These are phyloP conservation scores for Lanius ludovicianus DNA, from an alignment of 2,113 vertebrate species.

Conservation along the genomic window DNA sequence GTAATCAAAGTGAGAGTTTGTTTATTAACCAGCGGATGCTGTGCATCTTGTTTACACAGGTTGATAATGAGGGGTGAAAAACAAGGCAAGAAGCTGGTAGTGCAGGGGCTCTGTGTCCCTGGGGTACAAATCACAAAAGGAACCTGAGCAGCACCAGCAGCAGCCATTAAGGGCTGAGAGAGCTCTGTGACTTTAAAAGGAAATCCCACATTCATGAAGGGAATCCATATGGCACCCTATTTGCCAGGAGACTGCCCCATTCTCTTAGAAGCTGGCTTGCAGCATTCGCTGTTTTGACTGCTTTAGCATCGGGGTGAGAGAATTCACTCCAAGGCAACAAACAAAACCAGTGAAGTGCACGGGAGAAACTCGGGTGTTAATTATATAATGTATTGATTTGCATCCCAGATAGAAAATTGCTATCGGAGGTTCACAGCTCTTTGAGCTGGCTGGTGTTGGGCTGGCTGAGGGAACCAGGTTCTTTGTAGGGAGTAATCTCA, in stretches of 20 bases:
- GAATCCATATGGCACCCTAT: conserved; percentile 7
- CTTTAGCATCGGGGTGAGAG: conserved; percentile 3
- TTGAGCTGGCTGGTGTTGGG: neutral
- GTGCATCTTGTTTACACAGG: conserved; percentile 26
- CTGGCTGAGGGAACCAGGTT: neutral
- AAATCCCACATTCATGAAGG: conserved; percentile 14
- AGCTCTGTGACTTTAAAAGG: conserved; percentile 14
- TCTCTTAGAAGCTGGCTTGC: neutral
- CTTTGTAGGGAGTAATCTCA: neutral
- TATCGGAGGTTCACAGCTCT: neutral
- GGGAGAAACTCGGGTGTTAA: neutral
- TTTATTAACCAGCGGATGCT: conserved; percentile 1
- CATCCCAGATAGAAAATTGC: neutral
- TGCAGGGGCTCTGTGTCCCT: neutral
- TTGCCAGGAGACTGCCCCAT: neutral
- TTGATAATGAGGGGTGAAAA: neutral
- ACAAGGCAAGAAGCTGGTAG: neutral
- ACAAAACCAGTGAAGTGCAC: neutral
- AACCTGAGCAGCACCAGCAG: neutral
- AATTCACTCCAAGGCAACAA: neutral
- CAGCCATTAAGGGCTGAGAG: neutral
- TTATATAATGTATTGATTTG: neutral
- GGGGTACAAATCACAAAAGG: neutral
- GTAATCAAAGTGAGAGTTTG: conserved; percentile 43
- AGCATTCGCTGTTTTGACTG: conserved; percentile 11